Evolutionary conservation across 2,797 vertebrate species (phyloP), one percentile per base, ranked within the genome.

Genomic region (Limosa lapponica): DNA sequence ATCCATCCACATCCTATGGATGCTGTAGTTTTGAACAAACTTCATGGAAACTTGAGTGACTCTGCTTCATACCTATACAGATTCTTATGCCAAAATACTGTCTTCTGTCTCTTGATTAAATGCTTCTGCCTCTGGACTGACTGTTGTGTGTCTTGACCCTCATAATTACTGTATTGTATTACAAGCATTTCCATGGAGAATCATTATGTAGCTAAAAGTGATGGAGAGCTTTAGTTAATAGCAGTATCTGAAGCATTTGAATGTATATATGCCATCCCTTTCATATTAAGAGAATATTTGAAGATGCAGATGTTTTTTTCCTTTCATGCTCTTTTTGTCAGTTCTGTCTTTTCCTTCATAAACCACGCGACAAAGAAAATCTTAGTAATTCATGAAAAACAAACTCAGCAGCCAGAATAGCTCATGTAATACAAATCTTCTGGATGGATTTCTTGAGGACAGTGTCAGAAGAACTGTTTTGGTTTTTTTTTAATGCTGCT

Each of bases 351-450:
- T 77, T 86, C 23, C 49, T 88, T 91, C 32, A 58, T 66, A 80
- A 88, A 61, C 79, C n/a, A 17, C 22, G 7, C 6, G 17, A 87
- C 34, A 90, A 70, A 84, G 81, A 72, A 83, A 82, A 75, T 82
- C 19, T 54, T 59, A 78, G 72, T 74, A 55, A 96, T 79, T 74
- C 61, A 92, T 75, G 66, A 83, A 84, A 93, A 95, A 93, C 4
- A 10, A 91, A 84, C 67, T 70, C 51, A 70, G 59, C 71, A 95
- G 77, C 62, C 88, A 89, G 81, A 81, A 79, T 18, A 89, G 66
- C 52, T 96, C 86, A 77, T 72, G 57, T 16, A 52, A 82, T 66
- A 54, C 1, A 8, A 87, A 81, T 89, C 32, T 84, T 90, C 62
- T 95, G 89, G 91, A 81, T 70, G 16, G n/a, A 49, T 87, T 93